phyloP scores from a whole-genome alignment of 2,113 vertebrate genomes.

The Carassius carassius region DNA sequence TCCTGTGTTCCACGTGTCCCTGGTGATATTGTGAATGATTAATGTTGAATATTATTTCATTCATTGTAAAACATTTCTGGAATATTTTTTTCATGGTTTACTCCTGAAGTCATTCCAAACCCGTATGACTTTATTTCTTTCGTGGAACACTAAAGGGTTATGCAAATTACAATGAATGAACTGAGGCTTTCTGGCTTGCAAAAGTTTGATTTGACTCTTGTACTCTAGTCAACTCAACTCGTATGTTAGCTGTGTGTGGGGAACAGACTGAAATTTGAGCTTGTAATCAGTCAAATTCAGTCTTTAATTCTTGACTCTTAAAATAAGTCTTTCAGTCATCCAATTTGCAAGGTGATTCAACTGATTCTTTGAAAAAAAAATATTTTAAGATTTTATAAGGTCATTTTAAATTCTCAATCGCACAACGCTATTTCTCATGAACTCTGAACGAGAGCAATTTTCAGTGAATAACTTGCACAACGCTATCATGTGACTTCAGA shows the following conservation, averaged over 20 bases:
- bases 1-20: background rate
- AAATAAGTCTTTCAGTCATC: too few species aligned
- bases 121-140: background rate
- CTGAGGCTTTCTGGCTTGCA: background rate
- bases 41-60: background rate
- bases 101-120: too few species aligned
- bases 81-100: background rate
- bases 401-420: too few species aligned
- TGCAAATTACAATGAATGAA: background rate
- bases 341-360: too few species aligned
- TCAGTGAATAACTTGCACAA: background rate
- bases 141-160: background rate
- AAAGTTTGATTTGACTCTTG: background rate
- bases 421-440: background rate
- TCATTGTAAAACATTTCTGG: background rate
- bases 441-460: background rate
- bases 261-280: background rate
- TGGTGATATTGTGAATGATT: background rate
- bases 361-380: background rate
- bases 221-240: background rate
- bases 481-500: background rate
- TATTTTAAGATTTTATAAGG: background rate
- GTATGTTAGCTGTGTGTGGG: too few species aligned
- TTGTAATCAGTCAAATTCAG: background rate
- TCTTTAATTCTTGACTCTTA: too few species aligned